Conservation (phyloP, 1,140 invertebrate species). For the Agrypnia vestita region DNA sequence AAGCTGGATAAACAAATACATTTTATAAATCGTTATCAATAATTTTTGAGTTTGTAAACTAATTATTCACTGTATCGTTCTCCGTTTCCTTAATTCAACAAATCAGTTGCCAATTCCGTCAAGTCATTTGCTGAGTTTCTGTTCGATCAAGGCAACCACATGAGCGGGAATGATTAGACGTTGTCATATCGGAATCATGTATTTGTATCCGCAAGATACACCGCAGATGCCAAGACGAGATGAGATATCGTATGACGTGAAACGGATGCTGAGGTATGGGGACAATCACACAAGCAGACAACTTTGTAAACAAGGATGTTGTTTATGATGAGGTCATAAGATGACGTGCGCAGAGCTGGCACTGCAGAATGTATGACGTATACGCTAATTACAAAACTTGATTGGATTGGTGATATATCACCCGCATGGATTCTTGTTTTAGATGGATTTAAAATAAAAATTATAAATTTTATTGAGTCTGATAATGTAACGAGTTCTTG, state of each 20-base stretch:
- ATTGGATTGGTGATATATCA: no score
- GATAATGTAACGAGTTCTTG: no score
- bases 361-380: no score
- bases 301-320: constrained; percentile 8
- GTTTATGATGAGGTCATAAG: no score
- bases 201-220: background rate
- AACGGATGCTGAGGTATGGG: background rate
- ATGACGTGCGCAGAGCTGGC: no score
- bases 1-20: no score
- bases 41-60: no score
- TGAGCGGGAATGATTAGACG: background rate
- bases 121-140: background rate
- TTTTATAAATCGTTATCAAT: no score
- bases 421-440: no score
- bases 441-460: no score
- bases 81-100: background rate
- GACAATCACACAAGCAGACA: background rate
- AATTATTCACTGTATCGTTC: background rate
- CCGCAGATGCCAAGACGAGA: background rate
- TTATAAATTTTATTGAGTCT: no score
- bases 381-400: no score
- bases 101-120: background rate
- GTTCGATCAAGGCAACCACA: background rate
- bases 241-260: background rate
- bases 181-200: background rate